These are phyloP conservation scores for Phenganax stokvisi DNA, from an alignment of 92 coral and sea anemone genomes.

Conservation along the genomic window DNA sequence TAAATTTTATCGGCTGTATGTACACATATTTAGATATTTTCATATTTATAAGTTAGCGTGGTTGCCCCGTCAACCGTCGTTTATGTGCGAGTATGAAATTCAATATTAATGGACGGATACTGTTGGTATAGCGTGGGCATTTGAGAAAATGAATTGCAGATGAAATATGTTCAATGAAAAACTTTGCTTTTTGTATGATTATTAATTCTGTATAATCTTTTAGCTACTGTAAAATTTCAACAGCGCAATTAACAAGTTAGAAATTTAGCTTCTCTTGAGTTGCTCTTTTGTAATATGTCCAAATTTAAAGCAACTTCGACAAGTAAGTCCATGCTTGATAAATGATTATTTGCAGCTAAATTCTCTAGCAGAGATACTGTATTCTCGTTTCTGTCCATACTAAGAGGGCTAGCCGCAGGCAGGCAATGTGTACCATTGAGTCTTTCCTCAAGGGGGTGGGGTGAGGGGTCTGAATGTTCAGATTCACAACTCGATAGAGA, in stretches of 20 bases:
- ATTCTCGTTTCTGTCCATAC: neutral
- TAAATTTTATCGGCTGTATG: conserved; percentile 8
- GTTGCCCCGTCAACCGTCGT: conserved; percentile 31
- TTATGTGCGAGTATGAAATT: conserved; percentile 27
- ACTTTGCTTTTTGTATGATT: too few species aligned
- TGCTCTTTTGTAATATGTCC: conserved; percentile 47
- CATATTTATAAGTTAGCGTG: conserved; percentile 17
- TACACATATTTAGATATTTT: conserved; percentile 22
- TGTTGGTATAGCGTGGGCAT: neutral
- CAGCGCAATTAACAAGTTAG: conserved; percentile 21
- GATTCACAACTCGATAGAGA: conserved; percentile 39
- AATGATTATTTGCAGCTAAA: conserved; percentile 19
- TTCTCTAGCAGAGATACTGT: conserved; percentile 22
- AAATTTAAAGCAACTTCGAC: conserved; percentile 95
- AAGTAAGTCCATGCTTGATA: conserved; percentile 75
- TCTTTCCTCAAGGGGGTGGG: conserved; percentile 12
- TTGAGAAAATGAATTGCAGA: neutral
- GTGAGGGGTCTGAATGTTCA: conserved; percentile 11
- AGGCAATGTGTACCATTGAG: neutral
- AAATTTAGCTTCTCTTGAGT: neutral
- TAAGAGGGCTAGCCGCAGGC: neutral
- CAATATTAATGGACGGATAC: conserved; percentile 22
- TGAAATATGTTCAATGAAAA: conserved; percentile 5
- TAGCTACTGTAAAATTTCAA: neutral
- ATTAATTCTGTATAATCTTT: neutral